phyloP scores from a whole-genome alignment of 1,140 invertebrate genomes.

The Lutraria rhynchaena region DNA sequence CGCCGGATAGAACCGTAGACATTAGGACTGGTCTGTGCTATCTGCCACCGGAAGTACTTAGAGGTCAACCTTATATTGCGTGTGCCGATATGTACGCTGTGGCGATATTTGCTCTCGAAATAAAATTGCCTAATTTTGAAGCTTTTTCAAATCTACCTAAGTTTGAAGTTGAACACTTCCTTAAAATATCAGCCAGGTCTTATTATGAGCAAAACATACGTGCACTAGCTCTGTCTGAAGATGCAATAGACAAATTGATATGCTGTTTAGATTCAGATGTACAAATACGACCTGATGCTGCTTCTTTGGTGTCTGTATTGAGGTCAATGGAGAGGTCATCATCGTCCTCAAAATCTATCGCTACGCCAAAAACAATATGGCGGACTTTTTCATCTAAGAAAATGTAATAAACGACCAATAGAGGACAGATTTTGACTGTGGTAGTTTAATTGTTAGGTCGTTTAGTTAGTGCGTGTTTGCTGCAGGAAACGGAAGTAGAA shows the following conservation, averaged over 20 bases:
- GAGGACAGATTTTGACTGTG: too few relatives aligned
- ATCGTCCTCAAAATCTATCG: background rate
- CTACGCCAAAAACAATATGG: slow-evolving; percentile 1
- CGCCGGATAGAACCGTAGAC: background rate
- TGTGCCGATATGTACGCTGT: slow-evolving; percentile 48
- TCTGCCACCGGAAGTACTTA: slow-evolving; percentile 39
- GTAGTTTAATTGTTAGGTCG: too few relatives aligned
- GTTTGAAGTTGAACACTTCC: background rate
- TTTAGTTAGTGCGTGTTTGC: too few relatives aligned
- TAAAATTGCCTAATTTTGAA: slow-evolving; percentile 1
- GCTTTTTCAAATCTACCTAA: background rate
- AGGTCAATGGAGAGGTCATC: background rate
- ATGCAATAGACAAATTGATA: background rate
- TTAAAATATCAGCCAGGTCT: background rate
- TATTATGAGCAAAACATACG: background rate
- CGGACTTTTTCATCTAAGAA: background rate
- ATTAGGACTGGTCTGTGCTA: background rate
- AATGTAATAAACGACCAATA: too few relatives aligned
- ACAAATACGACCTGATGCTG: slow-evolving; percentile 4
- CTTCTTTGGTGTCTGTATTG: background rate
- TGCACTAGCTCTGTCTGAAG: background rate
- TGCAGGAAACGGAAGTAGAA: too few relatives aligned
- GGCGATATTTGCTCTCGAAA: slow-evolving; percentile 26
- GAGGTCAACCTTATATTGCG: slow-evolving; percentile 23
- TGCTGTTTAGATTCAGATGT: slow-evolving; percentile 3